Evolutionary conservation across 2,113 vertebrate species (phyloP).

Genomic region (Nansenia antarctica): DNA sequence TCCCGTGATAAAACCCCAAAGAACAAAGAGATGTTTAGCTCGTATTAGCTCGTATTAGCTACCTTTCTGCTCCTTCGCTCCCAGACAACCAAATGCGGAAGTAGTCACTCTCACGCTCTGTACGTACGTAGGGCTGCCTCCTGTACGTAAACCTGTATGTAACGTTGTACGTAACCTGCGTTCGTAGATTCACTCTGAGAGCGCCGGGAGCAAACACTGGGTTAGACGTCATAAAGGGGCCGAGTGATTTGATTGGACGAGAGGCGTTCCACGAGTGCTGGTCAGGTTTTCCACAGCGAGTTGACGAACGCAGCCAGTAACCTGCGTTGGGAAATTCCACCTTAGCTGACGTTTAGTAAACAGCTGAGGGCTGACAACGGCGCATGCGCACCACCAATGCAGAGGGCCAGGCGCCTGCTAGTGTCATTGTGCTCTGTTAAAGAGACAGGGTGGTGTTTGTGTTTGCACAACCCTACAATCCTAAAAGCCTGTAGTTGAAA

Average conservation of each 20-base stretch:
- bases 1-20: not conserved
- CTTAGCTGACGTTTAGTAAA: too few relatives aligned
- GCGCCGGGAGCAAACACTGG: not conserved
- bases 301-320: not conserved
- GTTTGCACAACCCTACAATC: too few relatives aligned
- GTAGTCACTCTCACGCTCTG: conserved; percentile 71
- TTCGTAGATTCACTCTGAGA: conserved; percentile 24
- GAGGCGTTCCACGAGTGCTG: not conserved
- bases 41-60: conserved; percentile 26
- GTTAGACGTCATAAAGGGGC: too few relatives aligned
- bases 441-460: too few relatives aligned
- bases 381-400: too few relatives aligned
- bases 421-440: too few relatives aligned
- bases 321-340: too few relatives aligned
- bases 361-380: not conserved
- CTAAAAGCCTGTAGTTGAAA: too few relatives aligned
- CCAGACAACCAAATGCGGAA: conserved; percentile 71
- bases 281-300: too few relatives aligned
- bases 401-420: too few relatives aligned
- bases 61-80: conserved; percentile 67
- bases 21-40: not conserved
- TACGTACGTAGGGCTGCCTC: too few relatives aligned
- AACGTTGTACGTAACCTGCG: conserved; percentile 79
- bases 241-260: not conserved
- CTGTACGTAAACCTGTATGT: too few relatives aligned